These are phyloP conservation scores for Salvelinus sp. DNA, from an alignment of 2,113 vertebrate genomes.

Conservation along the genomic window DNA sequence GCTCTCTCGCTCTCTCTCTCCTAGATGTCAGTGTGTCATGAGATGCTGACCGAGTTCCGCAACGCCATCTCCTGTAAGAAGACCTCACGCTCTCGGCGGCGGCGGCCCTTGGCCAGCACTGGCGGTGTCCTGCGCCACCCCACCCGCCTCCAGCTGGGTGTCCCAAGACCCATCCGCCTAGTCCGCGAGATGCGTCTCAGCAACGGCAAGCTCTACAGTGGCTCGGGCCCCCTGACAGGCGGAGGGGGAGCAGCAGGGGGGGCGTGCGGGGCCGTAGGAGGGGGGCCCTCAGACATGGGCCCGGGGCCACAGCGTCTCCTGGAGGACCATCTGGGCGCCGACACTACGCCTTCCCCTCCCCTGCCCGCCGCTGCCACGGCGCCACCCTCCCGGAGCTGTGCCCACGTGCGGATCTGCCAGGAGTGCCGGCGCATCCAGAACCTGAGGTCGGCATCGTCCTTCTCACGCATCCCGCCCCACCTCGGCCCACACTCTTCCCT, in stretches of 20 bases:
- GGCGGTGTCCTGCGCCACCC: constrained; percentile 66
- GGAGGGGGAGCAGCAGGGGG: constrained; percentile 20
- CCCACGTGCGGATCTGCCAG: constrained; percentile 76
- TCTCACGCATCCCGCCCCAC: constrained; percentile 51
- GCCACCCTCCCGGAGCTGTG: constrained; percentile 59
- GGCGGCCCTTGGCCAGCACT: constrained; percentile 69
- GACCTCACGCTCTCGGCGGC: constrained; percentile 80
- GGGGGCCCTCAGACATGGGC: constrained; percentile 61
- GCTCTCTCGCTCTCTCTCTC: constrained; percentile 7
- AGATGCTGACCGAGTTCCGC: constrained; percentile 87
- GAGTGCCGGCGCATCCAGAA: constrained; percentile 87
- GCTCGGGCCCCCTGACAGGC: constrained; percentile 53
- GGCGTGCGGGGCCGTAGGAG: constrained; percentile 5
- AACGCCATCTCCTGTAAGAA: constrained; percentile 88
- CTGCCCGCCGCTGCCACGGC: constrained; percentile 26
- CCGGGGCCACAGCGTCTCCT: constrained; percentile 83
- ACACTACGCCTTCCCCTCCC: constrained; percentile 36
- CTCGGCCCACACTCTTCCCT: constrained; percentile 54
- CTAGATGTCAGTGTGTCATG: constrained; percentile 87
- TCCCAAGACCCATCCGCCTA: constrained; percentile 73
- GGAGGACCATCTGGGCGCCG: constrained; percentile 74
- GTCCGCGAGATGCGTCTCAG: constrained; percentile 86
- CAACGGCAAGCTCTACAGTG: constrained; percentile 86
- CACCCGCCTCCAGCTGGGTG: constrained; percentile 58
- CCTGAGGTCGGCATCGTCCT: constrained; percentile 66